phyloP scores from a whole-genome alignment of 2,113 vertebrate species.

The Dissostichus mawsoni region DNA sequence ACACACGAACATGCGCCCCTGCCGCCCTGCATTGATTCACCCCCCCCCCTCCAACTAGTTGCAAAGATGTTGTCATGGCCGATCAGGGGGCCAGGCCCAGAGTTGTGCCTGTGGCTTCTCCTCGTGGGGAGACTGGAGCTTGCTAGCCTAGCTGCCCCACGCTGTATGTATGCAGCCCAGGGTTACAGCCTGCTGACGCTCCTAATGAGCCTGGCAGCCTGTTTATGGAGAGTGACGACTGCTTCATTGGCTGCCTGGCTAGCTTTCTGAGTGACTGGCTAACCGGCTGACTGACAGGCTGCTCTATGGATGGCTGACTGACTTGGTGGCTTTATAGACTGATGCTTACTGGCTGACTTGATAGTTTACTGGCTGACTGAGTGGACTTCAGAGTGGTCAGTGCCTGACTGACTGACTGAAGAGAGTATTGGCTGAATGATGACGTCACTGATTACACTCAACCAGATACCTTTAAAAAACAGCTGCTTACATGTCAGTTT shows the following conservation, averaged over 20 bases:
- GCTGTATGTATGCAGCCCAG: slow-evolving; percentile 76
- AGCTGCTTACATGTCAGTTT: not conserved
- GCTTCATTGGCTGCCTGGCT: slow-evolving; percentile 42
- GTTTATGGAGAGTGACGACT: slow-evolving; percentile 87
- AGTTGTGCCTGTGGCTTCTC: slow-evolving; percentile 95
- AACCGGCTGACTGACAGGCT: not conserved
- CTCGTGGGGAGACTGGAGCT: slow-evolving; percentile 85
- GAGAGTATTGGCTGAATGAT: not conserved
- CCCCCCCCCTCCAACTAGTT: slow-evolving; percentile 90
- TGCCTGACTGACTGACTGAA: slow-evolving; percentile 4
- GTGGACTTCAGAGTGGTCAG: not conserved
- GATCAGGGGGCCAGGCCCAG: slow-evolving; percentile 92
- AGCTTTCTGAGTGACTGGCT: slow-evolving; percentile 10
- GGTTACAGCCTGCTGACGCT: slow-evolving; percentile 90
- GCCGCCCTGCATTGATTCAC: slow-evolving; percentile 73
- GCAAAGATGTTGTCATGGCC: slow-evolving; percentile 97
- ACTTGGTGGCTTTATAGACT: slow-evolving; percentile 50
- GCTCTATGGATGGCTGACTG: not conserved
- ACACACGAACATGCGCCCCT: slow-evolving; percentile 65
- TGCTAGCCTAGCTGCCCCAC: slow-evolving; percentile 52
- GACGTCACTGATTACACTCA: not conserved
- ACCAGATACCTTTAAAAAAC: not conserved
- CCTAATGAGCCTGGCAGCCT: slow-evolving; percentile 97
- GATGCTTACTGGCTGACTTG: slow-evolving; percentile 14
- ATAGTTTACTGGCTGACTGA: slow-evolving; percentile 7